Base-by-base conservation (phyloP, 1,140 invertebrate genomes). In the Daktulosphaira vitifoliae region DNA sequence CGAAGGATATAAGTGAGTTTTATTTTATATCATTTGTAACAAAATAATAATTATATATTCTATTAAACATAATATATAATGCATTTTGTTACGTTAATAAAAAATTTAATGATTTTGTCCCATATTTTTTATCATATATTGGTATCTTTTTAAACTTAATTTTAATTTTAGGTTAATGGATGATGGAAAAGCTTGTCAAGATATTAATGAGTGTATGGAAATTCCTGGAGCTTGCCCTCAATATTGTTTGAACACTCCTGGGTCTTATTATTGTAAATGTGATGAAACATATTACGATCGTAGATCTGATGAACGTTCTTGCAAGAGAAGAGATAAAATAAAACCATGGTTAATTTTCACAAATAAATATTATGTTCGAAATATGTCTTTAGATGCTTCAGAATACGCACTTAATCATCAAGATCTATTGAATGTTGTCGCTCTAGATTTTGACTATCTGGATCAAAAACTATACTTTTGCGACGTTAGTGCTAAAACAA, bases 351-450 rank as follows among this genome's bases (percentile, higher is more conserved):
- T 99, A 15, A 81, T 99, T 46, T 97, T 98, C 72, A 95, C 92
- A 7, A 99, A 99, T 72, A 96, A 97, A 72, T 98, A 98, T 73
- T 99, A 99, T 73, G 85, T 98, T 2, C 81, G 96, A 56, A 96
- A 98, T 70, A 89, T 98, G 83, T 92, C 92, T 0, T 81, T 85
- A 0, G 94, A 98, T 74, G 94, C 90, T 0, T 78, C 80, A 3
- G 76, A 82, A 8, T 96, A 97, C 70, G 87, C 86, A 68, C 77
- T 98, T 0, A 84, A 97, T 71, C 91, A 96, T 70, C 92, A 96
- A 74, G 94, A 97, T 72, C 81, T 98, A 0, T 87, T 95, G 73
- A 98, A 98, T 72, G 94, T 98, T 8, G 95, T 98, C 0, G 92
- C 93, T 0, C 77, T 99, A 20, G 96, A 98, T 74, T 96, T 93